Conservation (phyloP, 64 coral and sea anemone species). For the Orbicella faveolata region DNA sequence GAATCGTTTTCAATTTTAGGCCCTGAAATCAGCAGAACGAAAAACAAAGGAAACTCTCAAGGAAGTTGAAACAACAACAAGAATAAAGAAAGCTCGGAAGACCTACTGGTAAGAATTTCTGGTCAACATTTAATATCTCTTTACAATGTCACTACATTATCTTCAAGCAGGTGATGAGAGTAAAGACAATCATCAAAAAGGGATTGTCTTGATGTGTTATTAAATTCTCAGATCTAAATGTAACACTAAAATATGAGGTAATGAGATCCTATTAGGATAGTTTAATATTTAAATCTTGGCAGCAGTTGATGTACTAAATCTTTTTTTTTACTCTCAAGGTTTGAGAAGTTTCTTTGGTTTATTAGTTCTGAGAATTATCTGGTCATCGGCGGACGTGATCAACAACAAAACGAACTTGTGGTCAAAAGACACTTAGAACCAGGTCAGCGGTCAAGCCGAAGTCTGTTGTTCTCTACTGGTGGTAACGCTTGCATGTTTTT, state of each 20-base stretch:
- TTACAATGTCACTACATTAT: no score
- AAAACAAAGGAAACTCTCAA: conserved; percentile 94
- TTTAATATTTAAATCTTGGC: background rate
- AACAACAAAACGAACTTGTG: conserved; percentile 96
- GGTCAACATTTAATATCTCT: no score
- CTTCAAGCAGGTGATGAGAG: no score
- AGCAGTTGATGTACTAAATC: background rate
- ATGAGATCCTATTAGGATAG: no score
- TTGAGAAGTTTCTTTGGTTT: conserved; percentile 98
- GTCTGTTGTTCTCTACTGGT: background rate
- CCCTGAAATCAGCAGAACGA: conserved; percentile 93
- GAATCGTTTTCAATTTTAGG: conserved; percentile 26
- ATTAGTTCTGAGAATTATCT: conserved; percentile 95
- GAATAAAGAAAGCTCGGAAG: conserved; percentile 95
- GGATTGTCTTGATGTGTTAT: no score
- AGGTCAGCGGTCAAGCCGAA: conserved; percentile 33
- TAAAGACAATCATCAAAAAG: no score
- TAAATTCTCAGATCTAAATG: no score
- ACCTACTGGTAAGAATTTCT: conserved; percentile 71
- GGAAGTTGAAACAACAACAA: conserved; percentile 95
- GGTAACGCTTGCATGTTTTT: background rate
- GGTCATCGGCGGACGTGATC: conserved; percentile 94
- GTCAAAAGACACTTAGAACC: conserved; percentile 87
- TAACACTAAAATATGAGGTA: no score
- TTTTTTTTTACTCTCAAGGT: conserved; percentile 53